Conservation (phyloP, 2,797 vertebrate species). For the Rhinogobio ventralis region DNA sequence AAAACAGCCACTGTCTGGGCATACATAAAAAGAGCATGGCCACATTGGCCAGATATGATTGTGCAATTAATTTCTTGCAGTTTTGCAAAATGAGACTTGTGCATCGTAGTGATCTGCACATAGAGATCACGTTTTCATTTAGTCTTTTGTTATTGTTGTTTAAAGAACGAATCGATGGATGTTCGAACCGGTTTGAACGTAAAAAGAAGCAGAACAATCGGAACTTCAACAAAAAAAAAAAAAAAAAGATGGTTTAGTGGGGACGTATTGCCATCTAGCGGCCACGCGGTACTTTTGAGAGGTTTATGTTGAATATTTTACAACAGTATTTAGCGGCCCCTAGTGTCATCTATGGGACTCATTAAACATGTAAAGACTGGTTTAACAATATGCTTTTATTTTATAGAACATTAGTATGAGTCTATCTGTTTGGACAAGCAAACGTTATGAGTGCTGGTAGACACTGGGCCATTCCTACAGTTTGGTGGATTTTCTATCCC, state of each 20-base stretch:
- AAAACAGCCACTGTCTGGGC: background rate
- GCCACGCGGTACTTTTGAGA: background rate
- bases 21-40: background rate
- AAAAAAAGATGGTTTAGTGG: background rate
- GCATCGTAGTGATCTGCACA: background rate
- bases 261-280: slow-evolving; percentile 25
- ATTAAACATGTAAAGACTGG: background rate
- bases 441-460: background rate
- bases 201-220: background rate
- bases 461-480: background rate
- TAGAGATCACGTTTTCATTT: background rate
- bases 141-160: background rate
- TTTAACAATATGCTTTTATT: background rate
- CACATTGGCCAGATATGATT: background rate
- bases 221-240: background rate
- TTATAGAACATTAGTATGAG: background rate
- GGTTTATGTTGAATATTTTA: background rate
- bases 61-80: background rate
- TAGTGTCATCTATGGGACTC: background rate
- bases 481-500: background rate
- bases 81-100: background rate
- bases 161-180: background rate
- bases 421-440: background rate
- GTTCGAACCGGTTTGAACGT: background rate
- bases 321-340: background rate